These are phyloP conservation scores for Acronicta psi DNA, from an alignment of 2,888 invertebrate species.

Conservation along the genomic window DNA sequence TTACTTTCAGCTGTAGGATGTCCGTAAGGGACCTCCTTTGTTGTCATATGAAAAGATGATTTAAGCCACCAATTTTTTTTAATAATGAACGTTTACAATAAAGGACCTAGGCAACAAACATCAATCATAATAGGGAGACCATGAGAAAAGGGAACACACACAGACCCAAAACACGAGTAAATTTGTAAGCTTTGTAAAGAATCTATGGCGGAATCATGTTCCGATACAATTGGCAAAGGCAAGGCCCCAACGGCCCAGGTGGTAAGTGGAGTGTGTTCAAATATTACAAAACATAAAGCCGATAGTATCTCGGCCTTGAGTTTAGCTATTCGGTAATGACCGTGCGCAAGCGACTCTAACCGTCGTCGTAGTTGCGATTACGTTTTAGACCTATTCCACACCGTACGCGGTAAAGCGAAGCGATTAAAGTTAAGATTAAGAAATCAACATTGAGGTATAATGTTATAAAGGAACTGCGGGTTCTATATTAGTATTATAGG, in stretches of 20 bases:
- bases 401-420: slow-evolving; percentile 16
- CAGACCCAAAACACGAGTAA: slow-evolving; percentile 19
- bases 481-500: background rate
- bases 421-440: slow-evolving; percentile 15
- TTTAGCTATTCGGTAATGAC: slow-evolving; percentile 76
- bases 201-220: slow-evolving; percentile 40
- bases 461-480: background rate
- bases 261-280: slow-evolving; percentile 55
- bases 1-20: background rate
- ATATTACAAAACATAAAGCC: slow-evolving; percentile 61
- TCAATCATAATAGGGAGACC: slow-evolving; percentile 9
- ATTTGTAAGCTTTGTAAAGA: slow-evolving; percentile 41
- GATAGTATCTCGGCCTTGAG: slow-evolving; percentile 76
- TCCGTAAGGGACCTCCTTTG: too few relatives aligned
- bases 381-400: slow-evolving; percentile 52
- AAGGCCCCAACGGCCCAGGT: slow-evolving; percentile 58
- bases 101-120: slow-evolving; percentile 6
- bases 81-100: slow-evolving; percentile 14
- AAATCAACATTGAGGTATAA: too few relatives aligned
- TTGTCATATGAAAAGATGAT: too few relatives aligned
- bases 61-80: background rate
- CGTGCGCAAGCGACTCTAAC: slow-evolving; percentile 72
- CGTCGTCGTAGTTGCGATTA: slow-evolving; percentile 66
- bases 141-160: slow-evolving; percentile 28
- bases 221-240: slow-evolving; percentile 39